Conservation (phyloP, 1,140 invertebrate genomes). For the Drosophila lowei region DNA sequence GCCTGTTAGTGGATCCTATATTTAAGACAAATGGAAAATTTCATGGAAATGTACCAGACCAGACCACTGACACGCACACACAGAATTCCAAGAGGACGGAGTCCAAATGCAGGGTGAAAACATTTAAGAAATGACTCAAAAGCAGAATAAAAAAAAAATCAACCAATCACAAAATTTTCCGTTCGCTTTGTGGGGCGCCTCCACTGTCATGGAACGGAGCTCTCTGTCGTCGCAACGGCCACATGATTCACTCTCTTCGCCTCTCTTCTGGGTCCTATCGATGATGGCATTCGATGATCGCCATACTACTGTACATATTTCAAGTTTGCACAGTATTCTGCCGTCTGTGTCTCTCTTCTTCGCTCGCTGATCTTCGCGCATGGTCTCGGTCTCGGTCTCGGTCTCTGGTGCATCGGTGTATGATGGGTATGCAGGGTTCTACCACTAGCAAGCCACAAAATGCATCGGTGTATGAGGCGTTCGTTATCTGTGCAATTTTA, state of each 20-base stretch:
- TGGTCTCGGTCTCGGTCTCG: constrained; percentile 14
- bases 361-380: constrained; percentile 35
- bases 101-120: constrained; percentile 53
- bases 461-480: constrained; percentile 24
- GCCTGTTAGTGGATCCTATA: constrained; percentile 42
- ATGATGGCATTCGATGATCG: constrained; percentile 16
- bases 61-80: constrained; percentile 6
- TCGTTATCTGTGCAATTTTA: constrained; percentile 25
- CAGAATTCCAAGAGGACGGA: background rate
- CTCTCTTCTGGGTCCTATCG: constrained; percentile 1
- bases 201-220: constrained; percentile 24
- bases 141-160: constrained; percentile 30
- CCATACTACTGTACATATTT: constrained; percentile 42
- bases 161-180: constrained; percentile 74
- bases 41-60: constrained; percentile 67
- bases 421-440: constrained; percentile 21
- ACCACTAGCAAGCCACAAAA: constrained; percentile 30
- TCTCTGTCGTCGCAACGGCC: constrained; percentile 25
- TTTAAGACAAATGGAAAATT: constrained; percentile 61
- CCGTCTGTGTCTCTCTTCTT: background rate
- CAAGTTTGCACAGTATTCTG: constrained; percentile 52
- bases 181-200: constrained; percentile 47
- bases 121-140: constrained; percentile 46
- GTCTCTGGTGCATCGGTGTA: background rate
- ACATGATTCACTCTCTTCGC: constrained; percentile 9